Evolutionary conservation across 2,797 vertebrate genomes (phyloP).

Genomic region (Delichon dasypus): DNA sequence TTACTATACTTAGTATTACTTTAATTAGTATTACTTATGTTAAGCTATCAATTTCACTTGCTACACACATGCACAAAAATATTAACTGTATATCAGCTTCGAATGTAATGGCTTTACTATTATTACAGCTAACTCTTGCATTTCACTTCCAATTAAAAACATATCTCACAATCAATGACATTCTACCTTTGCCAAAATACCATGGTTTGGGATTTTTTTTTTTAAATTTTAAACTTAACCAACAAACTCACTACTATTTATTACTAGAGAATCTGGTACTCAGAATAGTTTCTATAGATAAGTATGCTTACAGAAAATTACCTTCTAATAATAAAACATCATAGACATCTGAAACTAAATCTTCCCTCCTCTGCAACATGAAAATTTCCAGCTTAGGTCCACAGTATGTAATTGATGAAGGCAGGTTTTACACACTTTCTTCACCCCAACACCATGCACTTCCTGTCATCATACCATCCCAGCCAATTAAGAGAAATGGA

Average conservation of each 20-base stretch:
- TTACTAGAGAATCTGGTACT: neutral
- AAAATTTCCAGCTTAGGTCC: neutral
- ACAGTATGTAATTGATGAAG: neutral
- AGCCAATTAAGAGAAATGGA: neutral
- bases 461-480: neutral
- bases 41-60: neutral
- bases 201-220: neutral
- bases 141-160: neutral
- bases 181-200: neutral
- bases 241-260: neutral
- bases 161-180: neutral
- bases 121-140: neutral
- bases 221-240: neutral
- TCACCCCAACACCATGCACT: neutral
- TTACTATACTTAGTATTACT: no score
- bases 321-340: neutral
- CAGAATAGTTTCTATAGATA: neutral
- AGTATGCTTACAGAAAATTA: neutral
- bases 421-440: neutral
- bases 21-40: neutral
- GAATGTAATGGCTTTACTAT: neutral
- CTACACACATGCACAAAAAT: neutral
- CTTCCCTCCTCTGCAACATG: neutral
- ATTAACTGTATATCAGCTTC: neutral
- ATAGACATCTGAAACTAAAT: neutral